A percentile compares a stretch with the other conserved stretches of the same genome.
Conservation (phyloP, 2,113 vertebrate species). For the Etheostoma cragini region DNA sequence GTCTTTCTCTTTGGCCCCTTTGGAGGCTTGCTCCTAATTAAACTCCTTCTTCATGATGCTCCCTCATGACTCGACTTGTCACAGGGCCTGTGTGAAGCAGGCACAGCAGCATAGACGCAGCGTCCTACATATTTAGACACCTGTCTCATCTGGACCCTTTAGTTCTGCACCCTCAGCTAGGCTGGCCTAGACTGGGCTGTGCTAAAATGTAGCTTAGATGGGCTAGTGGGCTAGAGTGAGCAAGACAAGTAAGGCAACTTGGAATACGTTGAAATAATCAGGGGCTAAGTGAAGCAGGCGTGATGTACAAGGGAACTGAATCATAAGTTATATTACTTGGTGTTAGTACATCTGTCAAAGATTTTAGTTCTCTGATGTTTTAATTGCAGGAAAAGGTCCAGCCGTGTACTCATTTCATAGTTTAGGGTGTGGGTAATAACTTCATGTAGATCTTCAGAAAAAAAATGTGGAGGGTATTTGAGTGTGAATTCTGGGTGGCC, state of each 20-base stretch:
- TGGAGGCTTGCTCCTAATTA: constrained; percentile 87
- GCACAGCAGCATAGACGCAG: constrained; percentile 80
- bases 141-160: constrained; percentile 81
- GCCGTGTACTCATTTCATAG: constrained; percentile 41
- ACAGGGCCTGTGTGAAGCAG: constrained; percentile 79
- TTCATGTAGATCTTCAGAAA: constrained; percentile 55
- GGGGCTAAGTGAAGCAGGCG: not conserved
- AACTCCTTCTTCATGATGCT: constrained; percentile 84
- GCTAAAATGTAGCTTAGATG: constrained; percentile 29
- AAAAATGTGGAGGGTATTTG: constrained; percentile 64
- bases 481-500: constrained; percentile 74
- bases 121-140: constrained; percentile 85
- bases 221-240: constrained; percentile 12
- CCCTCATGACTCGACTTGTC: constrained; percentile 84
- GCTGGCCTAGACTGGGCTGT: constrained; percentile 48
- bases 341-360: constrained; percentile 19
- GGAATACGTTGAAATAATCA: constrained; percentile 23
- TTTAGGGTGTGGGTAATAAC: constrained; percentile 62
- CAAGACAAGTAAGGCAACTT: constrained; percentile 16
- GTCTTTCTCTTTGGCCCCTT: constrained; percentile 80
- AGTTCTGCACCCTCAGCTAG: constrained; percentile 63
- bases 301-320: constrained; percentile 9
- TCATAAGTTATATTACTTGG: not conserved
- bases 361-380: constrained; percentile 18
- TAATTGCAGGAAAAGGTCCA: constrained; percentile 13